Percentiles rank a stretch among this genome's conserved stretches.
Conservation (phyloP, 2,113 vertebrate species). For the Probosciger aterrimus region DNA sequence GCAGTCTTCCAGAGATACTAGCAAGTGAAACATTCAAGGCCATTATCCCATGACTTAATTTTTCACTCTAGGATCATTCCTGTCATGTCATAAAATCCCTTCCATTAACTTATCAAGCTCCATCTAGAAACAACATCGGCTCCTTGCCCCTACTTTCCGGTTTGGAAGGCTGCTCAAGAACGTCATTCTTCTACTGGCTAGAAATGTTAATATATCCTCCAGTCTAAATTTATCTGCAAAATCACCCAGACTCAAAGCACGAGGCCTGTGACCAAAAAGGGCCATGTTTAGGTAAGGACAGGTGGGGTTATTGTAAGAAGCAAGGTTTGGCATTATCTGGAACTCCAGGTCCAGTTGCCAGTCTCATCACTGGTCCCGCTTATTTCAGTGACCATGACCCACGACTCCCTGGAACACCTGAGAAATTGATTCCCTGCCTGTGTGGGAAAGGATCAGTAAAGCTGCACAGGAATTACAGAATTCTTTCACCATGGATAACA, state of each 20-base stretch:
- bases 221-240: slow-evolving; percentile 5
- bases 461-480: background rate
- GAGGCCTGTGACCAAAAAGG: background rate
- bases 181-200: background rate
- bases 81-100: slow-evolving; percentile 40
- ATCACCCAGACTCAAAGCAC: background rate
- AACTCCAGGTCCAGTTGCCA: background rate
- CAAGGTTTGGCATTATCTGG: background rate
- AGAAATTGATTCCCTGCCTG: background rate
- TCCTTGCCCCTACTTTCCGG: background rate
- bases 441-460: background rate
- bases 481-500: background rate
- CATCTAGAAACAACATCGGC: slow-evolving; percentile 42
- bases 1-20: background rate
- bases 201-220: background rate
- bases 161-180: slow-evolving; percentile 24
- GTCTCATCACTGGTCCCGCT: background rate
- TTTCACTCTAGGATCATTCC: slow-evolving; percentile 32
- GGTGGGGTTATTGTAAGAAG: background rate
- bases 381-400: background rate
- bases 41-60: slow-evolving; percentile 21
- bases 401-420: background rate
- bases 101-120: slow-evolving; percentile 52
- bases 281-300: background rate
- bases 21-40: background rate